Evolutionary conservation across 2,888 invertebrate species (phyloP).

Genomic region (Dicyrtoma fusca): DNA sequence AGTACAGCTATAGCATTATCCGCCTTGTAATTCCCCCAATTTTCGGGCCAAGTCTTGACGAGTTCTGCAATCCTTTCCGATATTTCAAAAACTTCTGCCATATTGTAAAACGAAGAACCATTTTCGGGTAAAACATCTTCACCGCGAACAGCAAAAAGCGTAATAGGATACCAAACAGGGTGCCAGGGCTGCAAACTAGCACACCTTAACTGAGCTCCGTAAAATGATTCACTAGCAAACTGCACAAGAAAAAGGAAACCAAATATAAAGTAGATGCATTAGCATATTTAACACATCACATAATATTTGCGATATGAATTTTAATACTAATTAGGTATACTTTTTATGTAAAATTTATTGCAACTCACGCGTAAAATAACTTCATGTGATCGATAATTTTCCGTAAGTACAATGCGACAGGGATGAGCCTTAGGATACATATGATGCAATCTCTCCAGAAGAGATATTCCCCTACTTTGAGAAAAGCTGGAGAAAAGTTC

Average conservation of each 20-base stretch:
- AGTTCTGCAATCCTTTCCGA: conserved; percentile 74
- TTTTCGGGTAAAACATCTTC: conserved; percentile 74
- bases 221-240: conserved; percentile 79
- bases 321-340: neutral
- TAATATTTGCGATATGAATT: neutral
- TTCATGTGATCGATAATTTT: conserved; percentile 80
- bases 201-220: conserved; percentile 74
- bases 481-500: conserved; percentile 39
- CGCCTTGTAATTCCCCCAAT: conserved; percentile 65
- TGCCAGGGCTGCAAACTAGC: conserved; percentile 73
- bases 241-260: conserved; percentile 45
- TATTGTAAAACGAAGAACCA: conserved; percentile 77
- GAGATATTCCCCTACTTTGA: conserved; percentile 43
- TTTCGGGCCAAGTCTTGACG: conserved; percentile 72
- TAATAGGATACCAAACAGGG: conserved; percentile 72
- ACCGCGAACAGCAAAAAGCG: conserved; percentile 75
- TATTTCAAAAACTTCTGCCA: conserved; percentile 76
- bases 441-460: conserved; percentile 78
- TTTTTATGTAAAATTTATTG: neutral
- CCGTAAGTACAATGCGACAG: conserved; percentile 76
- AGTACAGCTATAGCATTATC: conserved; percentile 78
- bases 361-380: conserved; percentile 70
- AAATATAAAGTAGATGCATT: too few relatives aligned
- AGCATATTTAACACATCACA: neutral
- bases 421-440: conserved; percentile 73